These are phyloP conservation scores for Protodeltote pygarga DNA, from an alignment of 2,888 invertebrate genomes.

Conservation along the genomic window DNA sequence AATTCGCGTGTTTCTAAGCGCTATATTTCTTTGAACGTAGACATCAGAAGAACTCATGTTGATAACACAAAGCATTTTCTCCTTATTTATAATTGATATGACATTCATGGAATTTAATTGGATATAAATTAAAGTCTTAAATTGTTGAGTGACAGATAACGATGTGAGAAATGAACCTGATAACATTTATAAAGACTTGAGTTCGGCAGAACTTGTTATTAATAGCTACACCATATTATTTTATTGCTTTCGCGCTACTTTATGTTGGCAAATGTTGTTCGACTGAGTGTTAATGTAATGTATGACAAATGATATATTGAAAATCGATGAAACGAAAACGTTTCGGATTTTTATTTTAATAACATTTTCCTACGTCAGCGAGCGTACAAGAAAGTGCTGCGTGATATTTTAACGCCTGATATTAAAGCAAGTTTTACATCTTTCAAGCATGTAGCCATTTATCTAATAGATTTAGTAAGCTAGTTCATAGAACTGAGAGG, in stretches of 20 bases:
- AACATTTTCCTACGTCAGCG: conserved; percentile 1
- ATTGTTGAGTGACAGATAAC: conserved; percentile 36
- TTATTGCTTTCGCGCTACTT: conserved; percentile 44
- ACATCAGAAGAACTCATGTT: conserved; percentile 34
- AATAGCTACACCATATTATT: conserved; percentile 43
- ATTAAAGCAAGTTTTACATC: conserved; percentile 1
- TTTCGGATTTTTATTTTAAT: conserved; percentile 12
- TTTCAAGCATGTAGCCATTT: conserved; percentile 5
- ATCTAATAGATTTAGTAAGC: conserved; percentile 21
- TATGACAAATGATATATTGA: conserved; percentile 42
- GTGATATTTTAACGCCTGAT: conserved; percentile 3
- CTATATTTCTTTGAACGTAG: conserved; percentile 49
- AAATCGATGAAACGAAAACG: conserved; percentile 26
- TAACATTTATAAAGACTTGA: conserved; percentile 46
- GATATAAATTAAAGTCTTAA: conserved; percentile 23
- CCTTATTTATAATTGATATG: not conserved
- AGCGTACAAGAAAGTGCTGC: conserved; percentile 1
- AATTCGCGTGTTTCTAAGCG: conserved; percentile 65
- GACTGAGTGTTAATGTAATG: conserved; percentile 44
- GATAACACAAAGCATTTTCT: conserved; percentile 29
- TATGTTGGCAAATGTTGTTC: conserved; percentile 46
- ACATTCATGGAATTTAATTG: not conserved
- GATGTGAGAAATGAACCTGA: conserved; percentile 39
- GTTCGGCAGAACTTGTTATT: conserved; percentile 44
- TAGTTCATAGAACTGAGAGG: too few species aligned